Evolutionary conservation across 53 echinoderm and acorn worm genomes (phyloP), one percentile per base, ranked within the genome.

Genomic region (Crossaster papposus): DNA sequence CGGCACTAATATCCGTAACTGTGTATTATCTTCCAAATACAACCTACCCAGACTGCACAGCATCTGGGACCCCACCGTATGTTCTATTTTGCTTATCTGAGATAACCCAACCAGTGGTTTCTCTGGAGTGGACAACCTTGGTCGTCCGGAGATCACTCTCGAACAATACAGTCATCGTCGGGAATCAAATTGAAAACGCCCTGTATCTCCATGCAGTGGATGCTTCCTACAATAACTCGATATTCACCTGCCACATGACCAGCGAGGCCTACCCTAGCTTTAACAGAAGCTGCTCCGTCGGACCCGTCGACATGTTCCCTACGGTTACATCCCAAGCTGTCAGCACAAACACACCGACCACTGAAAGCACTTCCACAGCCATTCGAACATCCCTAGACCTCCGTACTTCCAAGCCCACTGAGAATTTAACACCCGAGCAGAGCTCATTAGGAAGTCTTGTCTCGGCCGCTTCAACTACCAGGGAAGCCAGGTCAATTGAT

Each of bases 221-320:
- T n/a, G 3, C 37, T 26, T 3, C 81, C 23, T 81, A 34, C 37
- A 64, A 13, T 13, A 64, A 51, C 81, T 64, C 37, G 20, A 64
- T 64, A 62, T 81, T 81, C 65, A 81, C 65, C 29, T 81, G 81
- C 34, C 35, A 36, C 36, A 81, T 81, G 81, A 81, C 32, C 1
- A 81, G 65, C 36, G n/a, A 1, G 64, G 81, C 65, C 1, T 81
- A 50, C 36, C 81, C 81, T 36, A n/a, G 17, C 7, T 22, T 36
- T 63, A 12, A 8, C 7, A 81, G 36, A 14, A 81, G 36, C 36
- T 81, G 81, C 20, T 81, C 64, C 1, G 7, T 81, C 32, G 65
- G 65, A 81, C 64, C 81, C 1, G 23, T 81, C 10, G 18, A 4
- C 14, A 74, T 34, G 20, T 20, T 17, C 75, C 17, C 35, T 32